Conservation (phyloP, 2,113 vertebrate species). For the Myotis brandtii region DNA sequence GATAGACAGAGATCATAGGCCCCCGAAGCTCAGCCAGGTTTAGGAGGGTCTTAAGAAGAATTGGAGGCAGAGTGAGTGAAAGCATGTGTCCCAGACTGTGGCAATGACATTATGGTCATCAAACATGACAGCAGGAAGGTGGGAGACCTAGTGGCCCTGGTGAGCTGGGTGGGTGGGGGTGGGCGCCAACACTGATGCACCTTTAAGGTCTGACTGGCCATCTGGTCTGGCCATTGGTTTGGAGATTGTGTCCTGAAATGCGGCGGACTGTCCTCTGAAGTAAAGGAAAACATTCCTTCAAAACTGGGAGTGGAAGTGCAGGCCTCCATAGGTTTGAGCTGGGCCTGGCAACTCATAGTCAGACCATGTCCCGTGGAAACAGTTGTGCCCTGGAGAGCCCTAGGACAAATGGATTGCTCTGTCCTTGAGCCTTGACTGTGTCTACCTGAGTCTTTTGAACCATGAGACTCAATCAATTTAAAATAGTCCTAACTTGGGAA, state of each 20-base stretch:
- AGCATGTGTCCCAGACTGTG: background rate
- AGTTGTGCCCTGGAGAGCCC: background rate
- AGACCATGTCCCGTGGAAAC: background rate
- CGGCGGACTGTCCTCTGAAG: background rate
- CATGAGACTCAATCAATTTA: background rate
- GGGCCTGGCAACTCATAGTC: background rate
- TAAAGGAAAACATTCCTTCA: conserved; percentile 30
- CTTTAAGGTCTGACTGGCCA: background rate
- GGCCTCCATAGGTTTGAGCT: background rate
- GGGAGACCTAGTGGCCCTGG: background rate
- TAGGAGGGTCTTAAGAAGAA: conserved; percentile 27
- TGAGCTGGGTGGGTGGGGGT: background rate
- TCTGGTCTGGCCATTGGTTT: background rate
- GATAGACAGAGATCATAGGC: background rate
- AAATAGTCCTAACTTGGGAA: background rate
- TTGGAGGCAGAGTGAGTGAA: background rate
- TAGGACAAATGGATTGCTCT: background rate
- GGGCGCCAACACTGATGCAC: background rate
- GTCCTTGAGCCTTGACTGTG: background rate
- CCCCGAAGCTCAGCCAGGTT: background rate
- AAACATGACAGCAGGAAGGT: background rate
- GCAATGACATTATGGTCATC: background rate
- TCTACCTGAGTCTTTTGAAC: background rate
- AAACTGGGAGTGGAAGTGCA: background rate
- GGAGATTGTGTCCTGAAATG: background rate